phyloP scores from a whole-genome alignment of 2,113 vertebrate genomes.

The Solea solea region DNA sequence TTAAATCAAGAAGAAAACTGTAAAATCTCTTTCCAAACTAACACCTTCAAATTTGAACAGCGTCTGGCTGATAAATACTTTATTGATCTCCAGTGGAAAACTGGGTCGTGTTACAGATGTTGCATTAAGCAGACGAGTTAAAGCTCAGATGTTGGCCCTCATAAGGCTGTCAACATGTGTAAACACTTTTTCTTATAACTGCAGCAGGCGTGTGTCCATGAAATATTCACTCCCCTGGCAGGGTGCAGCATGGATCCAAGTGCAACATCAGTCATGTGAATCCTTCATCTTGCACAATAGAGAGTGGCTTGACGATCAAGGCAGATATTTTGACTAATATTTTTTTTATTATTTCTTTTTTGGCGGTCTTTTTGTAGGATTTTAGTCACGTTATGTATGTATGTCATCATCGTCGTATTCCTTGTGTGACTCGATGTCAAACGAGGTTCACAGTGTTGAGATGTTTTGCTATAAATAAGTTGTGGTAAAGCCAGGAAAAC shows the following conservation, averaged over 20 bases:
- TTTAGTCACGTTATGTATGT: too few relatives aligned
- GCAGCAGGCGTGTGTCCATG: neutral
- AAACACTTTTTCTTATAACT: neutral
- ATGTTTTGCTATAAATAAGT: too few relatives aligned
- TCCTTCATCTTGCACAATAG: neutral
- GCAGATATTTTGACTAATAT: neutral
- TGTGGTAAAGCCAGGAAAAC: too few relatives aligned
- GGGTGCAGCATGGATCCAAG: neutral
- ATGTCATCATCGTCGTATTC: too few relatives aligned
- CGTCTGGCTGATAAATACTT: neutral
- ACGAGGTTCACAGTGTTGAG: too few relatives aligned
- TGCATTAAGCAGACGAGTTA: neutral
- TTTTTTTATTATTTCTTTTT: neutral
- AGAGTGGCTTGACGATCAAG: neutral
- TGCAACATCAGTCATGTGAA: neutral
- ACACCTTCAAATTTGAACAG: too few relatives aligned
- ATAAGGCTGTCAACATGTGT: neutral
- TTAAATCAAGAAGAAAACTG: too few relatives aligned
- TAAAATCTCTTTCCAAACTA: too few relatives aligned
- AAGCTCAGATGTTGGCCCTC: neutral
- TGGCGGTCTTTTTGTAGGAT: too few relatives aligned
- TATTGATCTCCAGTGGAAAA: neutral
- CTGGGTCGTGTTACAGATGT: neutral
- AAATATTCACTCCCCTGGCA: neutral
- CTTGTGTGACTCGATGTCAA: too few relatives aligned